Base-by-base conservation (phyloP, 2,888 invertebrate genomes). In the Rhingia campestris region DNA sequence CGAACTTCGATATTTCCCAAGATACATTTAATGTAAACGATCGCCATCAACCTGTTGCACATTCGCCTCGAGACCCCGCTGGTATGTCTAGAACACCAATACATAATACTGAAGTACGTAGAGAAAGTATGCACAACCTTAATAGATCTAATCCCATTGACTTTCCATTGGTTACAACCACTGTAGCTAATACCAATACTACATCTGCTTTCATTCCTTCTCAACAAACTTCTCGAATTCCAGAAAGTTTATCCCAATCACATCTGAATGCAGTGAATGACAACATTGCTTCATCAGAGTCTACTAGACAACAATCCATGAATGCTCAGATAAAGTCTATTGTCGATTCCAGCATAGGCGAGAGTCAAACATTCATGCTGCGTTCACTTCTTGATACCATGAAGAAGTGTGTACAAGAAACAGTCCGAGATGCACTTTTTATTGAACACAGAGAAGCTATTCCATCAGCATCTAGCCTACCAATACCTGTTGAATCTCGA, bases 371-470 rank as follows among this genome's bases (percentile, higher is more conserved):
- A 14, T n/a, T 33, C 33, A 56, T 54, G 49, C 32, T 49, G 6
- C 49, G 49, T 4, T 49, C 49, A 22, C 49, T 49, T 5, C 4
- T 32, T 2, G 49, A 49, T 4, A 7, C 22, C 0, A 41, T 35
- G 69, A 72, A 41, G 35, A 5, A 41, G 10, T 54, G 43, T 33
- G 49, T 43, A 4, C 47, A 47, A 33, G 54, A 32, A 56, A 14
- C 56, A 14, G 56, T 47, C 22, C 54, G 56, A 10, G 51, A 4
- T 35, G 35, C 14, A 61, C n/a, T 41, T 32, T 12, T 41, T 22
- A 39, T 4, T 12, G 45, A 47, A 37, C 37, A 47, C 39, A n/a
- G 3, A 6, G 37, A 59, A 47, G 39, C 35, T 35, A n/a, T n/a
- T n/a, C 9, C 3, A 30, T 4, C 6, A 49, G 30, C 22, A 30